These are phyloP conservation scores for Sphyrna mokarran DNA, from an alignment of 2,113 vertebrate genomes.

Conservation along the genomic window DNA sequence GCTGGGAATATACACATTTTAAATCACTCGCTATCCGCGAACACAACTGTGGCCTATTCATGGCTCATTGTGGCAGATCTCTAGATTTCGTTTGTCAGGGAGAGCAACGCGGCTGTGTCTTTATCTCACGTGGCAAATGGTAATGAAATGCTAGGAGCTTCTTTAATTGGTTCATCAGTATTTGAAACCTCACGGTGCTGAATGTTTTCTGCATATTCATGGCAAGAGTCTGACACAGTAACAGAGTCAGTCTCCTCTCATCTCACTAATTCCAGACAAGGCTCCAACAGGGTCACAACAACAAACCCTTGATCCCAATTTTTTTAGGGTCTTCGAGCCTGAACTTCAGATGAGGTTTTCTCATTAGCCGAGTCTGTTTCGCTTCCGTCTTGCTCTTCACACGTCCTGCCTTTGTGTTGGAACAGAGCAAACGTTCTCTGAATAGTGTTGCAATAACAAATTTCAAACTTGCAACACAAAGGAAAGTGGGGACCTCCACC, in stretches of 20 bases:
- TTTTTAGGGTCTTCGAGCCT: not conserved
- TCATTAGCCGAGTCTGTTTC: not conserved
- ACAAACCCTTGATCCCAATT: not conserved
- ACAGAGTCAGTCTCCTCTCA: not conserved
- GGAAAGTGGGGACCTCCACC: not conserved
- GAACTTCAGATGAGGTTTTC: not conserved
- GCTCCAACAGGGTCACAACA: not conserved
- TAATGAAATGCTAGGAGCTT: not conserved
- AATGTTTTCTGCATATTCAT: not conserved
- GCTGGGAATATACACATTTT: constrained; percentile 21
- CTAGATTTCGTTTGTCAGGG: constrained; percentile 21
- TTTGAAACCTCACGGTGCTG: not conserved
- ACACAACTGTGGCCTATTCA: not conserved
- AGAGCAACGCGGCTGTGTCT: not conserved
- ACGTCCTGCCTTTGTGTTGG: not conserved
- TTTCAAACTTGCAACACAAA: not conserved
- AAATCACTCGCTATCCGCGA: not conserved
- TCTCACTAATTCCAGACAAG: not conserved
- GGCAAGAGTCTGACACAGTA: not conserved
- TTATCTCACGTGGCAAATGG: not conserved
- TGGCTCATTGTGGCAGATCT: constrained; percentile 25
- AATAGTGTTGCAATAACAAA: not conserved
- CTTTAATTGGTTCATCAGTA: constrained; percentile 24
- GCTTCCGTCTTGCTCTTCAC: not conserved
- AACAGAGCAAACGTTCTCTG: not conserved